These are phyloP conservation scores for Napeogenes inachia DNA, from an alignment of 2,888 invertebrate genomes.

Conservation along the genomic window DNA sequence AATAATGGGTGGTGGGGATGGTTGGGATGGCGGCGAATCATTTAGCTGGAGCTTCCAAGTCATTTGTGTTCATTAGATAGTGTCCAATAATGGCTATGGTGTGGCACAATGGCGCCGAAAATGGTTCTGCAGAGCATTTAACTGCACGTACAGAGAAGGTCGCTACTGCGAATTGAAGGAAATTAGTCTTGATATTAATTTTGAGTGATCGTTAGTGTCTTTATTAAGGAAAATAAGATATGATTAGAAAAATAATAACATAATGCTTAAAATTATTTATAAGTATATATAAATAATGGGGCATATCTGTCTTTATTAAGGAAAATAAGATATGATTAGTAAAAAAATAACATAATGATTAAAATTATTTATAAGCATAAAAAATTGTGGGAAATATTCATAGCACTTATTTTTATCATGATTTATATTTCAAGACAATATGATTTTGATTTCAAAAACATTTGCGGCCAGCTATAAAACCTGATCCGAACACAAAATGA, in stretches of 20 bases:
- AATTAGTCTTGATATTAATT: slow-evolving; percentile 17
- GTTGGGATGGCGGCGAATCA: slow-evolving; percentile 32
- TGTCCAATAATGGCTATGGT: slow-evolving; percentile 61
- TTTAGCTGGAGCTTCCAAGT: slow-evolving; percentile 47
- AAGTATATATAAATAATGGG: too few species aligned
- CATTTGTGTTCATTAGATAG: slow-evolving; percentile 69
- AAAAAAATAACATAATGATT: too few species aligned
- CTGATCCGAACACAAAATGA: slow-evolving; percentile 17
- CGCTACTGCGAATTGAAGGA: slow-evolving; percentile 19
- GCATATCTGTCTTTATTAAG: too few species aligned
- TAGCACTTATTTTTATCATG: too few species aligned
- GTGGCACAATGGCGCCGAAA: slow-evolving; percentile 51
- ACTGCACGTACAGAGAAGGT: slow-evolving; percentile 39
- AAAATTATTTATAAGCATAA: too few species aligned
- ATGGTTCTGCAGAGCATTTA: slow-evolving; percentile 52
- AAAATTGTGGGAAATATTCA: too few species aligned
- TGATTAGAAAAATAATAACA: too few species aligned
- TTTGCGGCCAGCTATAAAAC: slow-evolving; percentile 16
- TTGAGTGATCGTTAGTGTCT: neutral
- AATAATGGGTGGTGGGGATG: slow-evolving; percentile 27
- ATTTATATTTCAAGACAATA: too few species aligned
- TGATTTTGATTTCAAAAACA: neutral
- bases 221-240: neutral
- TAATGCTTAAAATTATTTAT: neutral
- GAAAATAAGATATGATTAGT: too few species aligned